phyloP scores from a whole-genome alignment of 1,140 invertebrate genomes.

The Tetraneura akinire region DNA sequence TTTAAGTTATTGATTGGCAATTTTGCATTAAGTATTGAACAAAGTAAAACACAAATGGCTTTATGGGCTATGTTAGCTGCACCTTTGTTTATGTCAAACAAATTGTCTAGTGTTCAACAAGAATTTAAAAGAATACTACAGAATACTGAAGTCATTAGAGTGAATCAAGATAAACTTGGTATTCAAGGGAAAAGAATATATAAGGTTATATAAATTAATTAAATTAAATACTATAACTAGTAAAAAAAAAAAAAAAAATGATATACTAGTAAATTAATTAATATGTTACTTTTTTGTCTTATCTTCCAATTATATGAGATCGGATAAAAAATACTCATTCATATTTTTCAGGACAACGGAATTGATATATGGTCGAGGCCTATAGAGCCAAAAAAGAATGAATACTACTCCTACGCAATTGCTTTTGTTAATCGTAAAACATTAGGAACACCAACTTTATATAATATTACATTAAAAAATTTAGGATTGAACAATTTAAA shows the following conservation, averaged over 20 bases:
- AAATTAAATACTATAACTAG: too few relatives aligned
- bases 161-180: conserved; percentile 85
- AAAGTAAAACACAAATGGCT: conserved; percentile 84
- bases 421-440: conserved; percentile 64
- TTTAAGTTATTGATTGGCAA: conserved; percentile 81
- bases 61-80: conserved; percentile 88
- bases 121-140: conserved; percentile 76
- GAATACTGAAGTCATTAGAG: conserved; percentile 73
- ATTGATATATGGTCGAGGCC: conserved; percentile 62
- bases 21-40: conserved; percentile 79
- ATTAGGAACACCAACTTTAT: conserved; percentile 65
- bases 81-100: conserved; percentile 87
- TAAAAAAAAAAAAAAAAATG: too few relatives aligned
- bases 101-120: conserved; percentile 72
- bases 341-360: conserved; percentile 58
- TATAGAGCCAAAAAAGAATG: conserved; percentile 58
- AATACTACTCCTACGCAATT: conserved; percentile 62
- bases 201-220: conserved; percentile 58
- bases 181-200: conserved; percentile 65
- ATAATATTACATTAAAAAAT: conserved; percentile 66
- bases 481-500: conserved; percentile 73
- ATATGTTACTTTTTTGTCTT: too few relatives aligned
- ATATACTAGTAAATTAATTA: background rate
- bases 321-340: background rate
- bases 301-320: background rate